Conservation (phyloP, 2,113 vertebrate species). For the Machaerirhynchus nigripectus region DNA sequence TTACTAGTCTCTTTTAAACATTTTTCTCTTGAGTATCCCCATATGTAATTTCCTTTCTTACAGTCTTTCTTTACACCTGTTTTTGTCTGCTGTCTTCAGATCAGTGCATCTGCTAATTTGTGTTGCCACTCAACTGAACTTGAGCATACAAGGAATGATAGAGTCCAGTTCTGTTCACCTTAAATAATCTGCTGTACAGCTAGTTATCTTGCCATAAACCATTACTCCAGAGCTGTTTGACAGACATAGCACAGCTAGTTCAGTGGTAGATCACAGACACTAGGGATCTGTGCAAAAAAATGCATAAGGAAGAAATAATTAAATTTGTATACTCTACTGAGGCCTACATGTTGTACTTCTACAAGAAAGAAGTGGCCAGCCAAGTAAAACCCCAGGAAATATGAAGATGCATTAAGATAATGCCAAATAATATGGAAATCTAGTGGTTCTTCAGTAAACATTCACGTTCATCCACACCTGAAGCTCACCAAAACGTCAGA, state of each 20-base stretch:
- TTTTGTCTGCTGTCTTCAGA: background rate
- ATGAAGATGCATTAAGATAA: background rate
- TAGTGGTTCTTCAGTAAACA: background rate
- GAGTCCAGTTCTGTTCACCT: background rate
- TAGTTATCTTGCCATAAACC: background rate
- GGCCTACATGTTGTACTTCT: background rate
- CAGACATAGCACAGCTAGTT: background rate
- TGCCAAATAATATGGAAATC: background rate
- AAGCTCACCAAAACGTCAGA: background rate
- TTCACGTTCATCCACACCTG: background rate
- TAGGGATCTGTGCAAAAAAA: background rate
- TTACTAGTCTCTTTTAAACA: background rate
- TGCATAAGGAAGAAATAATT: background rate
- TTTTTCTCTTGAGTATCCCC: background rate
- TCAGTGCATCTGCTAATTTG: background rate
- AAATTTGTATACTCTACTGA: background rate
- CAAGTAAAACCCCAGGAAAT: background rate
- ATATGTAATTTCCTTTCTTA: background rate
- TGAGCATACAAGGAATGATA: background rate
- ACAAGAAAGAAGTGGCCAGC: background rate
- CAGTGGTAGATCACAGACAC: background rate
- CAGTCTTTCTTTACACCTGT: background rate
- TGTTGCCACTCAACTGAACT: background rate
- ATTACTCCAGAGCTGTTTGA: background rate
- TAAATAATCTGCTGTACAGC: background rate